Base-by-base conservation (phyloP, 2,113 vertebrate genomes). In the Platichthys stellatus region DNA sequence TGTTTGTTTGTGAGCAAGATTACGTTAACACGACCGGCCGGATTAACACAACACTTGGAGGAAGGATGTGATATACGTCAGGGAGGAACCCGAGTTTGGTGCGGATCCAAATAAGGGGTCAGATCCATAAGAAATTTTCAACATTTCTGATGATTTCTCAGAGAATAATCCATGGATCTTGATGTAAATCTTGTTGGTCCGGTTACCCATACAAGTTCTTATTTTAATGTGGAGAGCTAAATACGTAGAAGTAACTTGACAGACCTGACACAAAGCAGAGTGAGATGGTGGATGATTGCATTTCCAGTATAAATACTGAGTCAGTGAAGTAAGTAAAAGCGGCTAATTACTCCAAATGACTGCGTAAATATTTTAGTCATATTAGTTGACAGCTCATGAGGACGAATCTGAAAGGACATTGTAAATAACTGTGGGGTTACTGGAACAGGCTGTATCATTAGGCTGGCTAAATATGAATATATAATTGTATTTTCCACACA, bases 311-410 rank as follows among this genome's bases (percentile, higher is more conserved):
- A 77, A 81, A 87, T 56, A 38, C 60, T 60, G 56, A 66, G 62
- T 66, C 43, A 76, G 28, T 75, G 43, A 59, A 68, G 69, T 43
- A 21, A 45, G 43, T 17, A 45, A 38, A 47, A 76, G 18, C 45
- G 78, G 38, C 24, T 65, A 58, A 82, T 90, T 78, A 73, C 60
- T 72, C 58, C 28, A 77, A 68, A 80, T 85, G 26, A 80, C 71
- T 26, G 63, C 31, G 64, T 86, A 90, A 89, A 90, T 78, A 82
- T 83, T 69, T 75, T 64, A 63, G 62, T 77, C 63, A 74, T 68
- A 64, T 72, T 72, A 72, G 73, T n/a, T 87, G 74, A 68, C 62
- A 72, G 24, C 28, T 67, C 71, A 73, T 56, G 2, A 51, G 57
- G 57, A 63, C 28, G 15, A 57, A 59, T 74, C 40, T 64, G 18